Conservation (phyloP, 1,140 invertebrate genomes). For the Charaxes varanes region DNA sequence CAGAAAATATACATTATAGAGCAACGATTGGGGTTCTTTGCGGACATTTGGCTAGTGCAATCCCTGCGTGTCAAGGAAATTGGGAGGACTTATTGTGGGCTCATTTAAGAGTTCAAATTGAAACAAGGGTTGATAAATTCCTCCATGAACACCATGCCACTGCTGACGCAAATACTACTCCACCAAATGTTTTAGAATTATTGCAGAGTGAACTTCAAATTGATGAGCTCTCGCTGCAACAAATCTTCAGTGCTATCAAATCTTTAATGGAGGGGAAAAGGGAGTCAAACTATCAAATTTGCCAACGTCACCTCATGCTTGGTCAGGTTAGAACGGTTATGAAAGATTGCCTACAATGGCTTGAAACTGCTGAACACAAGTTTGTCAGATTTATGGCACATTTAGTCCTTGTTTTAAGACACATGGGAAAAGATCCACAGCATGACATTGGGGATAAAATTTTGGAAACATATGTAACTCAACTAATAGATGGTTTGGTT, state of each 20-base stretch:
- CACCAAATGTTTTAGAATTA: constrained; percentile 82
- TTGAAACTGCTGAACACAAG: constrained; percentile 67
- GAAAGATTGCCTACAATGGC: constrained; percentile 51
- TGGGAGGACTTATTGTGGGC: constrained; percentile 96
- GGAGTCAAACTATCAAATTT: constrained; percentile 68
- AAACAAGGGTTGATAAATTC: constrained; percentile 88
- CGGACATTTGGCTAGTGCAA: constrained; percentile 85
- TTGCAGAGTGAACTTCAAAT: constrained; percentile 81
- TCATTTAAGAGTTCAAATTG: constrained; percentile 87
- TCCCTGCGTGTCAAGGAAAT: constrained; percentile 80
- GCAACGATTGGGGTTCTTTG: constrained; percentile 86
- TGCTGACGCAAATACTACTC: constrained; percentile 72
- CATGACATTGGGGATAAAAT: constrained; percentile 83
- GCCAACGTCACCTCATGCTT: constrained; percentile 63
- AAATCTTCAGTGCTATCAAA: constrained; percentile 79
- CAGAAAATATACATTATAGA: constrained; percentile 77
- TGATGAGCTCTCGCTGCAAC: constrained; percentile 77
- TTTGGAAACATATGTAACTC: constrained; percentile 80
- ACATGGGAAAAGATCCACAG: constrained; percentile 80
- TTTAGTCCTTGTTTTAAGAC: constrained; percentile 86
- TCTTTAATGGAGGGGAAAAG: constrained; percentile 59
- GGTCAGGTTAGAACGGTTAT: constrained; percentile 65
- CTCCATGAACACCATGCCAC: constrained; percentile 74
- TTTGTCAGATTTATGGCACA: constrained; percentile 89
- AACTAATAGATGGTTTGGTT: constrained; percentile 79